These are phyloP conservation scores for Andrena haemorrhoa DNA, from an alignment of 2,888 invertebrate species.

Conservation along the genomic window DNA sequence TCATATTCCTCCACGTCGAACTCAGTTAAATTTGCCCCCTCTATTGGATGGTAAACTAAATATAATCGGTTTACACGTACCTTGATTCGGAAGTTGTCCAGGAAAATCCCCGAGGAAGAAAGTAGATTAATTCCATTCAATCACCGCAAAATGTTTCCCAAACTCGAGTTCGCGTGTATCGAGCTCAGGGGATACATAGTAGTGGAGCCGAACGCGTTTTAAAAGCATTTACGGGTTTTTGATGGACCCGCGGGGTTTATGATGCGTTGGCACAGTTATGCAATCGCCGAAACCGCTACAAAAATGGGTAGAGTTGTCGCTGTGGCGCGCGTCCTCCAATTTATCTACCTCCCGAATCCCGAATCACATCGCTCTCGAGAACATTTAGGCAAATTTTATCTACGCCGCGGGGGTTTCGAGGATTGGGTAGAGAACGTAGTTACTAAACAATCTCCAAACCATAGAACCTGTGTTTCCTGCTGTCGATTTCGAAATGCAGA, in stretches of 20 bases:
- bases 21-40: too few relatives aligned
- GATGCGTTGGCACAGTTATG: neutral
- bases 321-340: neutral
- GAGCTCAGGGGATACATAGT: neutral
- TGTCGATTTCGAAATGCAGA: too few relatives aligned
- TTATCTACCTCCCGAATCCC: neutral
- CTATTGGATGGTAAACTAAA: too few relatives aligned
- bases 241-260: neutral
- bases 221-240: neutral
- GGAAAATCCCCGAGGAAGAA: neutral
- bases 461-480: neutral
- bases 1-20: too few relatives aligned
- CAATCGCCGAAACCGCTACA: neutral
- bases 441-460: neutral
- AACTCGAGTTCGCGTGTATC: neutral
- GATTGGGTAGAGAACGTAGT: too few relatives aligned
- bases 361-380: neutral
- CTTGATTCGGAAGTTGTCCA: too few relatives aligned
- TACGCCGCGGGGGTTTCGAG: too few relatives aligned
- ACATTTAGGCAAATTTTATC: neutral
- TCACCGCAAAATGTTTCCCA: neutral
- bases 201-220: neutral
- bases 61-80: too few relatives aligned
- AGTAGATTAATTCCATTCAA: neutral
- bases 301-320: neutral